These are phyloP conservation scores for Halyomorpha halys DNA, from an alignment of 1,140 invertebrate genomes.

Conservation along the genomic window DNA sequence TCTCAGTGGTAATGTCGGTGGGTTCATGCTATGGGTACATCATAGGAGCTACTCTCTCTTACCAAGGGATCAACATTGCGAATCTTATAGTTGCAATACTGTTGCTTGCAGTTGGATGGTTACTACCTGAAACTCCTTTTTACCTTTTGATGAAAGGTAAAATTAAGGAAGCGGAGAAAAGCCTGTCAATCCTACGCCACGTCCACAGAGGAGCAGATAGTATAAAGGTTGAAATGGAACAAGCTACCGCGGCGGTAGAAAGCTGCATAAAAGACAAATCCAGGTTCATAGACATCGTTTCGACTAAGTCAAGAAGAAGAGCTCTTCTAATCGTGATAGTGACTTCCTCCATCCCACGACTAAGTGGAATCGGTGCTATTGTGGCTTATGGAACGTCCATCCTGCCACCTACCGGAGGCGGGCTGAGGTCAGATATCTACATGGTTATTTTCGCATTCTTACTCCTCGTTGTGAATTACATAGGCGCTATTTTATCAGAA, in stretches of 20 bases:
- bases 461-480: conserved; percentile 37
- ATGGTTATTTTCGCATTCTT: conserved; percentile 29
- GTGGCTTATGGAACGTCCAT: conserved; percentile 30
- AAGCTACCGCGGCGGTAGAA: conserved; percentile 22
- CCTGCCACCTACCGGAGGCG: conserved; percentile 31
- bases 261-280: conserved; percentile 24
- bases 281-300: conserved; percentile 27
- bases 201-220: conserved; percentile 39
- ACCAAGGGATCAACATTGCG: conserved; percentile 51
- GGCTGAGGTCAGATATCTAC: conserved; percentile 23
- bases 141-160: conserved; percentile 49
- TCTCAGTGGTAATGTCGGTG: conserved; percentile 64
- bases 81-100: no score
- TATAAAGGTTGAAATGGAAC: conserved; percentile 25
- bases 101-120: no score
- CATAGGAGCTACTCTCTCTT: conserved; percentile 60
- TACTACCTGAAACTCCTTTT: conserved; percentile 72
- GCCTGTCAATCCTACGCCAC: conserved; percentile 43
- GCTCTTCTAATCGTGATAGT: conserved; percentile 29
- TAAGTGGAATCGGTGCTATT: conserved; percentile 29
- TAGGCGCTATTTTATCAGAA: conserved; percentile 40
- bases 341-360: conserved; percentile 27
- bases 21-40: conserved; percentile 67
- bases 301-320: conserved; percentile 24
- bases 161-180: conserved; percentile 48